phyloP scores from a whole-genome alignment of 2,888 invertebrate genomes.

The Andrena flavipes region DNA sequence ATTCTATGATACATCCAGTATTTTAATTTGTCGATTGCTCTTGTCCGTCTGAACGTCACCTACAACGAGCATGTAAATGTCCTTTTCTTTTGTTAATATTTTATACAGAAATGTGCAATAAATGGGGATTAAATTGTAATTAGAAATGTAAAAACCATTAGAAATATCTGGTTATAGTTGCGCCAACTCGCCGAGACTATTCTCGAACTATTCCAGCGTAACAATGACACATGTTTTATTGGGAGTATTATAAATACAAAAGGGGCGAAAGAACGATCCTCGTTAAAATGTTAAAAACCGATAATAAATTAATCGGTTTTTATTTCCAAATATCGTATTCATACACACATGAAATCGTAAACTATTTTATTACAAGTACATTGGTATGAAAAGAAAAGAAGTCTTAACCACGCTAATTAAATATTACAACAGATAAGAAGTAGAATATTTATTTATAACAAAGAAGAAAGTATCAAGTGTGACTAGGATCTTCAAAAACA shows the following conservation, averaged over 20 bases:
- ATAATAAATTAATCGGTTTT: constrained; percentile 16
- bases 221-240: constrained; percentile 7
- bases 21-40: constrained; percentile 32
- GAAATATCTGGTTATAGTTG: background rate
- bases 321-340: background rate
- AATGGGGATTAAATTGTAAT: constrained; percentile 31
- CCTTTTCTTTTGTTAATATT: constrained; percentile 39
- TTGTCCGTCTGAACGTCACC: constrained; percentile 12
- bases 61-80: constrained; percentile 6
- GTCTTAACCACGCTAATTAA: constrained; percentile 5
- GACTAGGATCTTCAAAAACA: constrained; percentile 31
- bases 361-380: background rate
- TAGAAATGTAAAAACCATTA: background rate
- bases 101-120: constrained; percentile 61
- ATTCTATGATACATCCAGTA: constrained; percentile 29
- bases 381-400: constrained; percentile 2
- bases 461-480: constrained; percentile 2
- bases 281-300: background rate
- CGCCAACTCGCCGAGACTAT: background rate
- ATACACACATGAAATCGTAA: background rate
- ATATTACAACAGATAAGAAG: constrained; percentile 3
- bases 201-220: background rate
- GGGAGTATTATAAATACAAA: constrained; percentile 8
- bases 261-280: background rate
- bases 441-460: constrained; percentile 20